Conservation (phyloP, 2,888 invertebrate genomes). For the Pseudanteris insignis region DNA sequence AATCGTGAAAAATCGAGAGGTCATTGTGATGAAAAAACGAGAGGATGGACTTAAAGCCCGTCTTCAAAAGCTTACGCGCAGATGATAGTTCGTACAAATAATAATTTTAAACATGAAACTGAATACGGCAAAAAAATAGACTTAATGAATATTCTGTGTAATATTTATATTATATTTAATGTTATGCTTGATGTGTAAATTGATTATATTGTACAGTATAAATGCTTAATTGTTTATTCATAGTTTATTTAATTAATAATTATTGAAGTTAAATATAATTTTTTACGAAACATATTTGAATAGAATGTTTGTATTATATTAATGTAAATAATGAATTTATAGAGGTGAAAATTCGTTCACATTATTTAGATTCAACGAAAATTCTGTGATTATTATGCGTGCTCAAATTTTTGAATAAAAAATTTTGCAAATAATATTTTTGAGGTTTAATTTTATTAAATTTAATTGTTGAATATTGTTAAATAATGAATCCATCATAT, state of each 20-base stretch:
- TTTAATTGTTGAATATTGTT: too few species aligned
- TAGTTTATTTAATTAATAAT: conserved; percentile 7
- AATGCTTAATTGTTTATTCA: conserved; percentile 2
- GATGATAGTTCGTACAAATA: conserved; percentile 38
- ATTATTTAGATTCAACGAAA: conserved; percentile 1
- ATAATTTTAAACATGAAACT: too few species aligned
- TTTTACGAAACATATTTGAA: conserved; percentile 13
- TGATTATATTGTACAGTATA: conserved; percentile 1
- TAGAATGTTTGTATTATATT: conserved; percentile 8
- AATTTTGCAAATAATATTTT: too few species aligned
- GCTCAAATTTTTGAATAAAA: background rate
- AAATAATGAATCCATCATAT: background rate
- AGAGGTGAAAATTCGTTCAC: too few species aligned
- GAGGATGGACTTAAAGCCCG: conserved; percentile 76
- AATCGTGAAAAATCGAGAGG: conserved; percentile 50
- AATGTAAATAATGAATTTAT: conserved; percentile 3
- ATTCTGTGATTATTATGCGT: background rate
- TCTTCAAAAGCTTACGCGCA: conserved; percentile 70
- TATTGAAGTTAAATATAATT: background rate
- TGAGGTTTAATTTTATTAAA: too few species aligned
- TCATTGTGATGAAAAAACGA: conserved; percentile 65
- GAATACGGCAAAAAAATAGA: too few species aligned
- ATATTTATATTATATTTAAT: conserved; percentile 9
- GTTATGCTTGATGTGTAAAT: background rate
- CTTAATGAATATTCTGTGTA: background rate